Percentiles rank a stretch among this genome's conserved stretches.
phyloP scores from a whole-genome alignment of 2,113 vertebrate genomes.

The Seriola dumerili region DNA sequence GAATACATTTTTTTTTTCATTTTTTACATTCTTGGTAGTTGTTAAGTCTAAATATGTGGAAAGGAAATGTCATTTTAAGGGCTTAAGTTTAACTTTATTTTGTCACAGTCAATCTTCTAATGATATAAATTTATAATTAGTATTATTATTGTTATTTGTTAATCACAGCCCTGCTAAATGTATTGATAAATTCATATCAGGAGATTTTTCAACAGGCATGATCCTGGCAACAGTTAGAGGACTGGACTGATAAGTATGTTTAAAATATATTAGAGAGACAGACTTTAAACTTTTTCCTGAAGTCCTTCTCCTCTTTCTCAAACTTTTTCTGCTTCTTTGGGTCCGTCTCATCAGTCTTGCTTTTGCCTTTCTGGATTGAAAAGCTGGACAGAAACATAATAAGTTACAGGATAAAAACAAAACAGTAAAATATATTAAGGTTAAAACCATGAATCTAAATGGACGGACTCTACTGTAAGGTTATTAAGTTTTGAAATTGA shows the following conservation, averaged over 20 bases:
- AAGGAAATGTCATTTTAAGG: not conserved
- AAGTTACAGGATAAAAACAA: not conserved
- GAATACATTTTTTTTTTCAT: not conserved
- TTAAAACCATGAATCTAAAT: not conserved
- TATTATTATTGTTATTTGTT: not conserved
- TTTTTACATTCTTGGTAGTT: not conserved
- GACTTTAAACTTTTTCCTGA: conserved; percentile 96
- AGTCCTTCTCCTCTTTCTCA: conserved; percentile 94
- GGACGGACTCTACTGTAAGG: not conserved
- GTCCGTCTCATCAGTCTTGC: conserved; percentile 73
- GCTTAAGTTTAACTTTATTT: not conserved
- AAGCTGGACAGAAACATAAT: conserved; percentile 61
- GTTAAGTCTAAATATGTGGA: not conserved
- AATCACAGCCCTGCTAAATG: not conserved
- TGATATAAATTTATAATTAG: no score
- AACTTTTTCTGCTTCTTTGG: conserved; percentile 88
- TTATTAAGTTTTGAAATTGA: not conserved
- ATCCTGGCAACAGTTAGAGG: not conserved
- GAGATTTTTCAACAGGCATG: not conserved
- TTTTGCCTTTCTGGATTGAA: conserved; percentile 62
- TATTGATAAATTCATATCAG: not conserved
- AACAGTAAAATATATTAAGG: not conserved
- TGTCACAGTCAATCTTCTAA: no score
- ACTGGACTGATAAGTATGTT: not conserved
- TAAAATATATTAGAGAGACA: conserved; percentile 29